Evolutionary conservation across 2,113 vertebrate genomes (phyloP), one percentile per base, ranked within the genome.

Genomic region (Peromyscus maniculatus): DNA sequence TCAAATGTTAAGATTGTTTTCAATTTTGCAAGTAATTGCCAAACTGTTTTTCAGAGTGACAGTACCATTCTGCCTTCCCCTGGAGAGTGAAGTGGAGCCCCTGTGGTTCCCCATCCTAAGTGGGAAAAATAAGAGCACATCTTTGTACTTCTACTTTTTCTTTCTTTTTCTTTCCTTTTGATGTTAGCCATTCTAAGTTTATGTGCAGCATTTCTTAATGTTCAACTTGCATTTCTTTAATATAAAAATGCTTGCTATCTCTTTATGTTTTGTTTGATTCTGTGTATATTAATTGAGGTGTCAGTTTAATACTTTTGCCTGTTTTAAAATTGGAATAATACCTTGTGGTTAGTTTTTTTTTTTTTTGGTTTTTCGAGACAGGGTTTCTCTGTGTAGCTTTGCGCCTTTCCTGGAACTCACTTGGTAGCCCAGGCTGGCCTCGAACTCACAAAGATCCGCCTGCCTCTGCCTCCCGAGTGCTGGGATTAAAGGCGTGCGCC

Each of bases 191-290:
- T 87, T 55, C n/a, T 67, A 62, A 82, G 8, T 88, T 4, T 9
- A n/a, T 9, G 15, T 64, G 22, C 39, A 86, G 22, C 49, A 17
- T 79, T 86, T 87, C 59, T 55, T 62, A 33, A 46, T 49, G 17
- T 75, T 93, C 78, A 84, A 89, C 49, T 83, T 92, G 11, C 7
- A 59, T 92, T 94, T 82, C 22, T 33, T 86, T 83, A 55, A 77
- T 62, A 19, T 62, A 90, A 89, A 69, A 74, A 80, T n/a, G 39
- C 15, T 89, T 66, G 36, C 4, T 57, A 8, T 55, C 16, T 83
- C 89, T 94, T 66, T 33, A 78, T 77, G 12, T 16, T 83, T 84
- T 39, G 52, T 74, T 39, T 91, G 69, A 52, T 86, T 66, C 11
- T 28, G 15, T 89, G 31, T 79, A 43, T 12, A 79, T 87, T 84